Conservation (phyloP, 2,888 invertebrate genomes). For the Acanthacorydalis orientalis region DNA sequence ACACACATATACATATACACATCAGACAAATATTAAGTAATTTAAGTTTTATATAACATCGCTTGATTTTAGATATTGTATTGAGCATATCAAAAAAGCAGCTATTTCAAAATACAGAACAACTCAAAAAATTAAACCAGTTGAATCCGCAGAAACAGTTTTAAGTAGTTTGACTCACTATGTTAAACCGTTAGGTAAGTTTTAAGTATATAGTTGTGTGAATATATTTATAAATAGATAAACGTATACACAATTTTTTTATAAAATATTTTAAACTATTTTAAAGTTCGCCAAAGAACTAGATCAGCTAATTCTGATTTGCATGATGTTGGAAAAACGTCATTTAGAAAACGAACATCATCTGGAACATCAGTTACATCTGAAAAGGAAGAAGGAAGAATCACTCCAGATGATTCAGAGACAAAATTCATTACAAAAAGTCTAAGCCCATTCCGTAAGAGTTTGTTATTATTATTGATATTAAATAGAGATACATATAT, state of each 20-base stretch:
- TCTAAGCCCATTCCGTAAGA: slow-evolving; percentile 42
- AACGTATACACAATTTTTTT: neutral
- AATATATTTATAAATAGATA: too few relatives aligned
- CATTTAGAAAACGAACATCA: slow-evolving; percentile 11
- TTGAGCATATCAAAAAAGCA: slow-evolving; percentile 49
- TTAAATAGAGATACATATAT: slow-evolving; percentile 1
- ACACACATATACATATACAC: neutral
- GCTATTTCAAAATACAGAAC: slow-evolving; percentile 44
- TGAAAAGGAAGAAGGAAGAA: slow-evolving; percentile 16
- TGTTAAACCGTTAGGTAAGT: slow-evolving; percentile 23
- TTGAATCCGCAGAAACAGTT: slow-evolving; percentile 47
- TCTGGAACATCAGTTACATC: slow-evolving; percentile 16
- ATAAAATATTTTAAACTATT: too few relatives aligned
- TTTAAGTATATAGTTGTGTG: too few relatives aligned
- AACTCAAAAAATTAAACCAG: slow-evolving; percentile 39
- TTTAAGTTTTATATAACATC: neutral
- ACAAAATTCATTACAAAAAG: slow-evolving; percentile 26
- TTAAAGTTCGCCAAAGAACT: slow-evolving; percentile 9
- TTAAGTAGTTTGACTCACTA: slow-evolving; percentile 49
- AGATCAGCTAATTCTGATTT: slow-evolving; percentile 3
- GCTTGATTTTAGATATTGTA: slow-evolving; percentile 36
- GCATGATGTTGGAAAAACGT: neutral
- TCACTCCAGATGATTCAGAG: slow-evolving; percentile 28
- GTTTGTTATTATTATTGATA: neutral
- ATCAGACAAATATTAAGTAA: neutral